Base-by-base conservation (phyloP, 2,113 vertebrate species). In the Elachura formosa region DNA sequence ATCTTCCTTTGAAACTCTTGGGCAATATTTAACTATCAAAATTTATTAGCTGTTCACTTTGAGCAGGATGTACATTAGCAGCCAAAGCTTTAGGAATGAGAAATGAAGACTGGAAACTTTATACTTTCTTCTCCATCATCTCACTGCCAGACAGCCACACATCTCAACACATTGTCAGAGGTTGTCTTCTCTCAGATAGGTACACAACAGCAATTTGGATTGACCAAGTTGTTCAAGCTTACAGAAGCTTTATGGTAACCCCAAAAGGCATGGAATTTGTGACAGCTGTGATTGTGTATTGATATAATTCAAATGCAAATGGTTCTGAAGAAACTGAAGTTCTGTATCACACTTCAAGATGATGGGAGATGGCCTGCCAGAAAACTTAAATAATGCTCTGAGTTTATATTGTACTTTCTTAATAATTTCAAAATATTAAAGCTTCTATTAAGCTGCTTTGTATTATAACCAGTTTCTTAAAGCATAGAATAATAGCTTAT, bases 81-180 rank as follows among this genome's bases (percentile, higher is more conserved):
- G 34, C 9, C 36, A 56, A 49, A 69, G 43, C 17, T 87, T 90
- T 80, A 69, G 55, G 33, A 84, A n/a, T 8, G 28, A 40, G 28
- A 84, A 89, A n/a, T 19, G 13, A 75, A 68, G 48, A 74, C n/a
- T 46, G 36, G 25, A 73, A 43, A 25, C 15, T 18, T 25, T 16
- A 23, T 38, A 5, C 3, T 28, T 86, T 81, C 23, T 64, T 84
- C 49, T 31, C 14, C 26, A 10, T 84, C 38, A 14, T 43, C 51
- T 79, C 40, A 11, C 19, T 55, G 20, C 63, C 0, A 0, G 41
- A 22, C 43, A 80, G 24, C 54, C 72, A 2, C 2, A 2, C 29
- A 36, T 75, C 64, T 29, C 45, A 41, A 20, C 28, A 24, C 49
- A 79, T n/a, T 5, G 0, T 38, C 74, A 75, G 73, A 68, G 54